Percentiles rank a stretch among this genome's conserved stretches.
Evolutionary conservation across 1,140 invertebrate genomes (phyloP).

Genomic region (Amphibalanus amphitrite): DNA sequence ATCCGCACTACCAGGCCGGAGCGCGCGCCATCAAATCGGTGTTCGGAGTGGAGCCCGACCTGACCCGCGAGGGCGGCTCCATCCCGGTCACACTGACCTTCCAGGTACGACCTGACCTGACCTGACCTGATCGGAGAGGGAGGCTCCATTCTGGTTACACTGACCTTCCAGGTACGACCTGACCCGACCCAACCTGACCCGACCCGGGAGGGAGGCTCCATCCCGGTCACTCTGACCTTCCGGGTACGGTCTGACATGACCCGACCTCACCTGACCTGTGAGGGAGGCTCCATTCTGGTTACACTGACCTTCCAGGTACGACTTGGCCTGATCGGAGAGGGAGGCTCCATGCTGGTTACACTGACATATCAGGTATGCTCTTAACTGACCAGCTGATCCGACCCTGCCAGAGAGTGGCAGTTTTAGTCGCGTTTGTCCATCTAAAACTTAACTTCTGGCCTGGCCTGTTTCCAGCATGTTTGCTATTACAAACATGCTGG

Average conservation of each 20-base stretch:
- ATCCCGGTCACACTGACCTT: constrained; percentile 86
- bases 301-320: constrained; percentile 38
- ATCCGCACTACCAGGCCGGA: constrained; percentile 81
- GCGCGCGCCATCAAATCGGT: constrained; percentile 70
- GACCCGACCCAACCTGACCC: too few relatives aligned
- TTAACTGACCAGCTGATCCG: too few relatives aligned
- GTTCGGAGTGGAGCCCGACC: constrained; percentile 79
- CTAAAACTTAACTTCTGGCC: too few relatives aligned
- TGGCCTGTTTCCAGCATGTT: too few relatives aligned
- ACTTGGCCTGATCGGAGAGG: constrained; percentile 89
- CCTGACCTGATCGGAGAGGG: constrained; percentile 94
- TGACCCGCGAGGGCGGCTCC: constrained; percentile 87
- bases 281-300: constrained; percentile 91
- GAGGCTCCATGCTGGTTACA: constrained; percentile 89
- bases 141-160: constrained; percentile 85
- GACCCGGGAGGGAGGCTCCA: constrained; percentile 91
- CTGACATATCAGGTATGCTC: constrained; percentile 28
- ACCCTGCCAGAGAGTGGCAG: too few relatives aligned
- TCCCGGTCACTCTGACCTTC: constrained; percentile 64
- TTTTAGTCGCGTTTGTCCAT: too few relatives aligned
- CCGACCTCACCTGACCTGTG: constrained; percentile 87
- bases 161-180: constrained; percentile 28
- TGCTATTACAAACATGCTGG: too few relatives aligned
- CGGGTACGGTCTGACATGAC: too few relatives aligned
- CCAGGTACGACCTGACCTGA: too few relatives aligned